Percentiles rank a stretch among this genome's conserved stretches.
phyloP scores from a whole-genome alignment of 2,113 vertebrate genomes.

The Atractosteus spatula region DNA sequence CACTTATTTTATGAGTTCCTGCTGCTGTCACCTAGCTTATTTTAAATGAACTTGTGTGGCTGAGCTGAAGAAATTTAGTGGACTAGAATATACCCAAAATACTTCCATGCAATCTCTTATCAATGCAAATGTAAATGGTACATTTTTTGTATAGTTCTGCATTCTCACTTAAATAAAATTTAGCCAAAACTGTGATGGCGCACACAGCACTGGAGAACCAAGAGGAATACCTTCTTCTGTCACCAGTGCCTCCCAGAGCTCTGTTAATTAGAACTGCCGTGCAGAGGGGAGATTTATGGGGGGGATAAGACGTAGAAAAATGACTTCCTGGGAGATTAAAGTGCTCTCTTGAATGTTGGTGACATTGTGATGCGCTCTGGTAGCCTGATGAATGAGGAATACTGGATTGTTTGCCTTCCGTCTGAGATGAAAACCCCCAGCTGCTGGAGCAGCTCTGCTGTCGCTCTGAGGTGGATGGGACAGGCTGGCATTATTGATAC shows the following conservation, averaged over 20 bases:
- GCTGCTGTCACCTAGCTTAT: constrained; percentile 3
- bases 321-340: background rate
- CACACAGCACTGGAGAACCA: too few species aligned
- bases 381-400: background rate
- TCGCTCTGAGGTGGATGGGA: background rate
- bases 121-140: too few species aligned
- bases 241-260: too few species aligned
- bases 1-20: constrained; percentile 5
- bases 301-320: background rate
- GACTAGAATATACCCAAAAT: too few species aligned
- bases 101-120: too few species aligned
- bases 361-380: background rate
- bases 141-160: too few species aligned
- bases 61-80: too few species aligned
- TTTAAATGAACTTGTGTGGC: constrained; percentile 21
- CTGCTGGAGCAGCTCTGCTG: background rate
- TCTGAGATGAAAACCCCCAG: background rate
- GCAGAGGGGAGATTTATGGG: too few species aligned
- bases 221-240: too few species aligned
- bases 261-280: too few species aligned
- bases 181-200: too few species aligned
- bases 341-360: background rate
- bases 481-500: background rate
- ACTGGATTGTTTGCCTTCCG: background rate
- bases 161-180: too few species aligned